Conservation (phyloP, 92 coral and sea anemone genomes). For the Siderastrea siderea region DNA sequence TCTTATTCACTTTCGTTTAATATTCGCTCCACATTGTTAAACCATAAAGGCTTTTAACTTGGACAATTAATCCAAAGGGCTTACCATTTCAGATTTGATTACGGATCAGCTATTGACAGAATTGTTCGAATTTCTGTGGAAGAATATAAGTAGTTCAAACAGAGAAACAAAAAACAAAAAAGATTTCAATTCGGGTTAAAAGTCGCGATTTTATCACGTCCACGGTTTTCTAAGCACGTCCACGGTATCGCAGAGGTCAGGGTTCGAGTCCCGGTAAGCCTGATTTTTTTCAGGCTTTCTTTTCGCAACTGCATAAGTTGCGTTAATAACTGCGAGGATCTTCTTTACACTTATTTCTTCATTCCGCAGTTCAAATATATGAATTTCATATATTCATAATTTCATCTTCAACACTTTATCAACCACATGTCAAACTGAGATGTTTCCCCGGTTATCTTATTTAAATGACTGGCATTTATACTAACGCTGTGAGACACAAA, state of each 20-base stretch:
- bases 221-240: no score
- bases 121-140: neutral
- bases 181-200: neutral
- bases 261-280: no score
- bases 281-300: no score
- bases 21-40: neutral
- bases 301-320: no score
- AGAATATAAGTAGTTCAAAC: neutral
- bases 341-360: no score
- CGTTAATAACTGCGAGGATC: no score
- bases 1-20: neutral
- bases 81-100: neutral
- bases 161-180: conserved; percentile 33
- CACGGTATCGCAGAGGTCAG: no score
- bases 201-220: conserved; percentile 15
- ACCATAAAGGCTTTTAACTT: neutral
- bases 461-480: neutral
- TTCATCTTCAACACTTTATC: no score
- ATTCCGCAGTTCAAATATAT: no score
- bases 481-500: neutral
- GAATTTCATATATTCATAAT: no score
- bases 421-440: neutral
- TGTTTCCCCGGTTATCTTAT: neutral
- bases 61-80: neutral
- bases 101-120: neutral